Evolutionary conservation across 2,113 vertebrate species (phyloP).

Genomic region (Lophochroa leadbeateri): DNA sequence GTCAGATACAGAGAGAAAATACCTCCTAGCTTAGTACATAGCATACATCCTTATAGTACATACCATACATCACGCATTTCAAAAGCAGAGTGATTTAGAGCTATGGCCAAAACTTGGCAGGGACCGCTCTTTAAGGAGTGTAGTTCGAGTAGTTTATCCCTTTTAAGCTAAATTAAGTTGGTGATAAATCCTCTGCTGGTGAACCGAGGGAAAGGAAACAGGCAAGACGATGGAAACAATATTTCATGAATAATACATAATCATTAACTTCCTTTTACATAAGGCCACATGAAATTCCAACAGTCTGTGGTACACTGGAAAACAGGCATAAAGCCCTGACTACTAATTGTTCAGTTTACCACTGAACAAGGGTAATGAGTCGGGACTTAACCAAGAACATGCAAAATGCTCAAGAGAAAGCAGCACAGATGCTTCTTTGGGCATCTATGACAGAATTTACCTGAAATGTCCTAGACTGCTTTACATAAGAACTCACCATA

Average conservation of each 20-base stretch:
- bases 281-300: not conserved
- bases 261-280: not conserved
- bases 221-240: not conserved
- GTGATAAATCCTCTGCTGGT: not conserved
- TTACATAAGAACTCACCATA: not conserved
- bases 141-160: not conserved
- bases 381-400: not conserved
- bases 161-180: not conserved
- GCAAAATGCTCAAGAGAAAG: not conserved
- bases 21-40: not conserved
- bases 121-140: not conserved
- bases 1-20: not conserved
- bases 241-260: not conserved
- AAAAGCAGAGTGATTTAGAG: not conserved
- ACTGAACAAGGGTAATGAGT: not conserved
- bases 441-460: not conserved
- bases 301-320: not conserved
- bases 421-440: not conserved
- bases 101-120: not conserved
- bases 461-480: not conserved
- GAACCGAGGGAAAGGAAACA: not conserved
- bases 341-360: not conserved
- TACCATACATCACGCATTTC: rapidly evolving
- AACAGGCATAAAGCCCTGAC: not conserved
- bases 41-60: too few relatives aligned